phyloP scores from a whole-genome alignment of 1,140 invertebrate genomes.

The Lucilia cuprina region DNA sequence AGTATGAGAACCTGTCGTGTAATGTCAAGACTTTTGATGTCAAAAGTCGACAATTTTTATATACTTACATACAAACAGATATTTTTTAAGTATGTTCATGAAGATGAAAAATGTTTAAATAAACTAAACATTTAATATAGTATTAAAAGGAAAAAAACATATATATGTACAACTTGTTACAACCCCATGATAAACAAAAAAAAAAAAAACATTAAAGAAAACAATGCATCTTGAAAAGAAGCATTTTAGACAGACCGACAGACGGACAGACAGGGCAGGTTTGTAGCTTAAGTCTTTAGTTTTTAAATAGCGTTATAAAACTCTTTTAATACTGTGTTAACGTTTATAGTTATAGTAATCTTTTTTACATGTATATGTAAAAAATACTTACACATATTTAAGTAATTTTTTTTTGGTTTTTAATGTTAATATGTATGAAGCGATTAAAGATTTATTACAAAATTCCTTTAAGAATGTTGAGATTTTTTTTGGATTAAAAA shows the following conservation, averaged over 20 bases:
- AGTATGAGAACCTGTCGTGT: conserved; percentile 13
- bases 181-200: background rate
- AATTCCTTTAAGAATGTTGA: background rate
- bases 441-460: conserved; percentile 9
- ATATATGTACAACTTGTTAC: background rate
- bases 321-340: background rate
- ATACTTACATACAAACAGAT: background rate
- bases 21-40: conserved; percentile 13
- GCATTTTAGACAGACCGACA: background rate
- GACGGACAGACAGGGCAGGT: background rate
- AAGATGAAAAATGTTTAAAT: background rate
- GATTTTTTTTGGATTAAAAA: background rate
- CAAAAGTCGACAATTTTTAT: background rate
- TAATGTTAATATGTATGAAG: background rate
- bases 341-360: background rate
- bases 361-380: no score
- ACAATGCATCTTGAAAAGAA: background rate
- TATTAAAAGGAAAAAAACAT: background rate
- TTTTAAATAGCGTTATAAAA: background rate
- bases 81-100: background rate
- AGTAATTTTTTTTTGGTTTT: background rate
- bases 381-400: background rate
- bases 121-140: background rate
- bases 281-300: background rate
- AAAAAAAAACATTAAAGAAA: no score